phyloP scores from a whole-genome alignment of 2,113 vertebrate genomes.

The Salvelinus fontinalis region DNA sequence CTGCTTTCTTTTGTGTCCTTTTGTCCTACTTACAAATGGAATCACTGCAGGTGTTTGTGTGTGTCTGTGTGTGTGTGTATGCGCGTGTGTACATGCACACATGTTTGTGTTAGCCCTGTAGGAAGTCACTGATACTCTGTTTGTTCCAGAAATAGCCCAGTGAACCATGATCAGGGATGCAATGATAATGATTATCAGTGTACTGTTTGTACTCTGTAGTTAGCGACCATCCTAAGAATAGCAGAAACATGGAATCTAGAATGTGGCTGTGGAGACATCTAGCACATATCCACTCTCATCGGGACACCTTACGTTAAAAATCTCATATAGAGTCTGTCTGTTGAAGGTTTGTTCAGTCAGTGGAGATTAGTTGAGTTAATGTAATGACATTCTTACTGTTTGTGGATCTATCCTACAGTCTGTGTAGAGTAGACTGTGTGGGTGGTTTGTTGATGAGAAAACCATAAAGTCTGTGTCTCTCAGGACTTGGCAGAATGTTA shows the following conservation, averaged over 20 bases:
- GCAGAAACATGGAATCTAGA: neutral
- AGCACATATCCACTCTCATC: neutral
- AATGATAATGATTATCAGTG: neutral
- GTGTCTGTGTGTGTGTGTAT: neutral
- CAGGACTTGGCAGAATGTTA: no score
- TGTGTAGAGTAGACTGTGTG: no score
- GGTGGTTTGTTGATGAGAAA: no score
- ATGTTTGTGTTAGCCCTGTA: neutral
- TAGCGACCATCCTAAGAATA: neutral
- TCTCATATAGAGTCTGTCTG: neutral
- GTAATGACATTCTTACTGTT: no score
- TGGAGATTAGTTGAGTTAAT: neutral
- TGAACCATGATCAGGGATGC: slow-evolving; percentile 9
- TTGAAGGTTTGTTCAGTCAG: neutral
- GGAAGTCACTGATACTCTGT: neutral
- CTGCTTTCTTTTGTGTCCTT: neutral
- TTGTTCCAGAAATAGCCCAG: slow-evolving; percentile 13
- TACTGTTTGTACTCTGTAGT: neutral
- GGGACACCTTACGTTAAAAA: neutral
- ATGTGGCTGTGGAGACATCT: neutral
- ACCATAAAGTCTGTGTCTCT: no score
- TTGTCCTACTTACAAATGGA: slow-evolving; percentile 3
- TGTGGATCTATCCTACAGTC: no score
- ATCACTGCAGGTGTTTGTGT: neutral
- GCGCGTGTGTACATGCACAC: neutral